Conservation (phyloP, 37 sponge, comb jelly and placozoan genomes). For the Eunapius fragilis region DNA sequence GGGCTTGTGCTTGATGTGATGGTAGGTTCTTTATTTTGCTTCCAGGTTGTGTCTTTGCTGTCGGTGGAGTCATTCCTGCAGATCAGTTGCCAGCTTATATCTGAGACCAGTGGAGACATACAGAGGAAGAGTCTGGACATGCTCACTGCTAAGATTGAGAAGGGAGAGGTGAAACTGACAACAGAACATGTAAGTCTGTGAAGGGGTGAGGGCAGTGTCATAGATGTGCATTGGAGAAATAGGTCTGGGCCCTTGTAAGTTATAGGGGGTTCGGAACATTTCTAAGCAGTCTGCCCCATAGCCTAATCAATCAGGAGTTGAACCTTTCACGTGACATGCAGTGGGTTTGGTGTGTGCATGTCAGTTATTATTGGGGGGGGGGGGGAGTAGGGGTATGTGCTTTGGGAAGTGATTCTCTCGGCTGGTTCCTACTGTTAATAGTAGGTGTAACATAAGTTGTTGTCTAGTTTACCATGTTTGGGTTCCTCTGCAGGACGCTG, state of each 20-base stretch:
- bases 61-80: conserved; percentile 44
- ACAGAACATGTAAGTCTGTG: conserved; percentile 34
- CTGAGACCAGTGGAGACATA: not conserved
- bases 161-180: not conserved
- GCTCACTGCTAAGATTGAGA: conserved; percentile 28
- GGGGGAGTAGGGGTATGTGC: too few relatives aligned
- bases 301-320: too few relatives aligned
- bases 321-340: too few relatives aligned
- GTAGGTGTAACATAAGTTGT: too few relatives aligned
- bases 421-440: too few relatives aligned
- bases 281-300: too few relatives aligned
- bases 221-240: too few relatives aligned
- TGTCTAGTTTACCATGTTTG: not conserved
- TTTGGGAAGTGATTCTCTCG: too few relatives aligned
- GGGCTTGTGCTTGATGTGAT: not conserved
- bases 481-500: not conserved
- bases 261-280: too few relatives aligned
- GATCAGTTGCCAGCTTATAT: conserved; percentile 36
- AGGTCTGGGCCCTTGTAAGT: too few relatives aligned
- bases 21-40: too few relatives aligned
- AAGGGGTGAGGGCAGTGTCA: too few relatives aligned
- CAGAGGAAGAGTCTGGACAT: conserved; percentile 54
- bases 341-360: not conserved
- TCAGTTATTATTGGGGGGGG: not conserved
- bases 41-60: conserved; percentile 44